Percentiles rank a stretch among this genome's conserved stretches.
Conservation (phyloP, 2,797 vertebrate species). For the Microcaecilia unicolor region DNA sequence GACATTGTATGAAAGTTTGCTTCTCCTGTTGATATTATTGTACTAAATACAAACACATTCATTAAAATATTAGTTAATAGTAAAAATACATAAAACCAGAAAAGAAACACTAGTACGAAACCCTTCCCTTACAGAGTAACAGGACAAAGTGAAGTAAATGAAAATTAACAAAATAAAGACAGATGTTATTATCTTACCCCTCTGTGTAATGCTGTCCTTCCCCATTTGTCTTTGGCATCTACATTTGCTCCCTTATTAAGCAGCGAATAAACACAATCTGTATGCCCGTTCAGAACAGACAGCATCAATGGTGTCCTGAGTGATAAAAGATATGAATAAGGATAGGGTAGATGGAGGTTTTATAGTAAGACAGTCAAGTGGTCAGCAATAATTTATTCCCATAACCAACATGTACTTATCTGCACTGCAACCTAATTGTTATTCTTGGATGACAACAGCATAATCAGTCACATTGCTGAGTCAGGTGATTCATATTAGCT, state of each 20-base stretch:
- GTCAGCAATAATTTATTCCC: not conserved
- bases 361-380: constrained; percentile 6
- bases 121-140: no score
- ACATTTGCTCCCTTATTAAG: constrained; percentile 91
- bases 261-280: constrained; percentile 90
- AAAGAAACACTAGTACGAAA: no score
- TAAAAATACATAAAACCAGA: no score
- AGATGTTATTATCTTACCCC: constrained; percentile 63
- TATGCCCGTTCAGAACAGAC: constrained; percentile 90
- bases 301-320: constrained; percentile 90
- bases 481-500: no score
- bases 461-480: no score
- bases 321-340: constrained; percentile 9
- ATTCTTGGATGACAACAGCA: no score
- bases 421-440: not conserved
- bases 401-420: constrained; percentile 1
- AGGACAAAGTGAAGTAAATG: no score
- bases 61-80: no score
- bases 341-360: not conserved
- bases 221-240: constrained; percentile 97
- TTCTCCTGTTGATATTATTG: no score
- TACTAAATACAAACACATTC: no score
- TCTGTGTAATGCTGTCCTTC: constrained; percentile 88
- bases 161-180: no score
- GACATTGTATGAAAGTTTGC: no score